Evolutionary conservation across 2,888 invertebrate species (phyloP).

Genomic region (Epinotia bilunana): DNA sequence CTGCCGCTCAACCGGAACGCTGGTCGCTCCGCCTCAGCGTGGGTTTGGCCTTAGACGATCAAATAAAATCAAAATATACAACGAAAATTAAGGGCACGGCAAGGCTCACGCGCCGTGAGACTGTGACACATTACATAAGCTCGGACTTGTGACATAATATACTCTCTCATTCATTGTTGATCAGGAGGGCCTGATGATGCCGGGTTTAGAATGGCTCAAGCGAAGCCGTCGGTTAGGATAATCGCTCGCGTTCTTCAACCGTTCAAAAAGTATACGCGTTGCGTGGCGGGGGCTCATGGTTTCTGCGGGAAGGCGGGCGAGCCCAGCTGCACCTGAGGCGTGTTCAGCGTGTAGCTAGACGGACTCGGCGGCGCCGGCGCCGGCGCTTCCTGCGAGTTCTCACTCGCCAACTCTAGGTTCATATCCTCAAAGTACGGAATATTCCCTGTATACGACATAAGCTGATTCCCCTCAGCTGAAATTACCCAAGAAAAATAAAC

Average conservation of each 20-base stretch:
- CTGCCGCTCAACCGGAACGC: neutral
- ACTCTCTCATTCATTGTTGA: neutral
- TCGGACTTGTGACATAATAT: conserved; percentile 12
- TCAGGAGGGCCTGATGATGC: neutral
- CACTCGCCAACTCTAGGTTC: conserved; percentile 72
- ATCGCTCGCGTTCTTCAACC: conserved; percentile 19
- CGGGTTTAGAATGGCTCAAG: neutral
- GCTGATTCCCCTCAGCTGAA: conserved; percentile 84
- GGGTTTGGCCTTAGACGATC: conserved; percentile 1
- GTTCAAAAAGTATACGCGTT: conserved; percentile 9
- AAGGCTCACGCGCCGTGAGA: conserved; percentile 20
- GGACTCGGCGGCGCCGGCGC: conserved; percentile 58
- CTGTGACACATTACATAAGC: neutral
- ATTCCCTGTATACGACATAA: conserved; percentile 83
- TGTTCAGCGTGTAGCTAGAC: conserved; percentile 69
- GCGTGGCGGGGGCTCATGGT: conserved; percentile 57
- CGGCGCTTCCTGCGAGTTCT: conserved; percentile 65
- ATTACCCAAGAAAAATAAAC: conserved; percentile 62
- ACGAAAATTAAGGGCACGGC: conserved; percentile 9
- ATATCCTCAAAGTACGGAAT: conserved; percentile 83
- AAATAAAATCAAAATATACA: conserved; percentile 18
- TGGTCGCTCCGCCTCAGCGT: neutral
- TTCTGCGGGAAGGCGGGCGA: conserved; percentile 68
- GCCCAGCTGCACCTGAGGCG: conserved; percentile 68
- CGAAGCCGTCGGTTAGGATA: neutral